Base-by-base conservation (phyloP, 2,888 invertebrate genomes). In the Carpatolechia fugitivella region DNA sequence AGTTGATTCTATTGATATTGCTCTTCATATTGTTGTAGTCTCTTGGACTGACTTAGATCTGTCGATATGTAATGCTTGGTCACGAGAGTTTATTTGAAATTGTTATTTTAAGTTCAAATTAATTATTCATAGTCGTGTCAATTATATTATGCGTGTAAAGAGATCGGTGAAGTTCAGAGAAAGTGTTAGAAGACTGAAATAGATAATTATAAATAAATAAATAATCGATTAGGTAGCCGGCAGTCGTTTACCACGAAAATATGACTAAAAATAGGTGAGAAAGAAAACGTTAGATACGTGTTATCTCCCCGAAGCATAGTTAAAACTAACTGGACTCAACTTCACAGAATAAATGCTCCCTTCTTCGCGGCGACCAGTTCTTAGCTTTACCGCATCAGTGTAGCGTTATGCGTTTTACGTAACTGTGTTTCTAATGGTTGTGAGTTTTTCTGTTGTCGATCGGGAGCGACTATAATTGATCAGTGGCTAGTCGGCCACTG, bases 341-440 rank as follows among this genome's bases (percentile, higher is more conserved):
- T 48, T 20, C 35, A 33, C 50, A 50, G 50, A 50, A 50, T 38
- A 13, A 20, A n/a, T 20, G 29, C 6, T 16, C 41, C 31, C 16
- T 6, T 49, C 20, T 20, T 20, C 18, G 18, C 18, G 8, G 62
- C 61, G 69, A 70, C 76, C 58, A 72, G 74, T 74, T 78, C 69
- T 65, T 61, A 70, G 68, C 69, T 2, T 74, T 82, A 71, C 73
- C 68, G 72, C 72, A 40, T 14, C 40, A 8, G 24, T 4, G 44
- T 20, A 71, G 74, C 72, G 79, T 74, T 80, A 76, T 79, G 68
- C 76, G 78, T 81, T 85, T 87, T 85, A 82, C 80, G 81, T 88
- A 88, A 88, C 88, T 88, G 88, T 87, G 79, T 65, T 78, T 88
- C 77, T 87, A 87, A 88, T 87, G 78, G 84, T 58, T 74, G 61